Evolutionary conservation across 2,888 invertebrate genomes (phyloP).

Genomic region (Orchesellides sinensis): DNA sequence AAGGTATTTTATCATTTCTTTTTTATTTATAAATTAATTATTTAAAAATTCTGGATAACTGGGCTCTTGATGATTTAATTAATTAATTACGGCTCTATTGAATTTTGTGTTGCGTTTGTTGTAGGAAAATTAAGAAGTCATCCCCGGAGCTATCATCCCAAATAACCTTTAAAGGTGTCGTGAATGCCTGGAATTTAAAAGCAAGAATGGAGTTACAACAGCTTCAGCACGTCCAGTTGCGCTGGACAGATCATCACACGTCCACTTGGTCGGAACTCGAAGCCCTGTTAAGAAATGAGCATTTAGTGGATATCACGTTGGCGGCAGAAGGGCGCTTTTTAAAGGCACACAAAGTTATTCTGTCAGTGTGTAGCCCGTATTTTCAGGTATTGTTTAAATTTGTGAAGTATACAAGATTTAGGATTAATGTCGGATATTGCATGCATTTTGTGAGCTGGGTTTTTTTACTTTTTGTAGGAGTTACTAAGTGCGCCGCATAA

Average conservation of each 20-base stretch:
- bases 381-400: conserved; percentile 33
- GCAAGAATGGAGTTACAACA: conserved; percentile 58
- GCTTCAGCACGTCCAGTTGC: conserved; percentile 49
- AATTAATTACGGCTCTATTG: no score
- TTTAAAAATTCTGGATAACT: no score
- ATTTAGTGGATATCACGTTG: conserved; percentile 49
- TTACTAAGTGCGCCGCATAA: conserved; percentile 45
- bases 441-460: not conserved
- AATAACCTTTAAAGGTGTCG: no score
- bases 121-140: no score
- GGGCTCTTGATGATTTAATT: no score
- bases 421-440: not conserved
- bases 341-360: conserved; percentile 48
- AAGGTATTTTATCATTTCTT: no score
- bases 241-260: conserved; percentile 50
- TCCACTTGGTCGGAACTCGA: conserved; percentile 56
- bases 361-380: conserved; percentile 49
- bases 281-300: conserved; percentile 42
- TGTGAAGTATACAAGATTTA: not conserved
- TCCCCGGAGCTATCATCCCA: no score
- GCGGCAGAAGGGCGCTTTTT: conserved; percentile 48
- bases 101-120: no score
- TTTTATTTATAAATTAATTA: no score
- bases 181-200: no score
- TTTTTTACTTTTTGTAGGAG: conserved; percentile 21